These are phyloP conservation scores for Leptobrachium ailaonicum DNA, from an alignment of 2,113 vertebrate genomes.

Conservation along the genomic window DNA sequence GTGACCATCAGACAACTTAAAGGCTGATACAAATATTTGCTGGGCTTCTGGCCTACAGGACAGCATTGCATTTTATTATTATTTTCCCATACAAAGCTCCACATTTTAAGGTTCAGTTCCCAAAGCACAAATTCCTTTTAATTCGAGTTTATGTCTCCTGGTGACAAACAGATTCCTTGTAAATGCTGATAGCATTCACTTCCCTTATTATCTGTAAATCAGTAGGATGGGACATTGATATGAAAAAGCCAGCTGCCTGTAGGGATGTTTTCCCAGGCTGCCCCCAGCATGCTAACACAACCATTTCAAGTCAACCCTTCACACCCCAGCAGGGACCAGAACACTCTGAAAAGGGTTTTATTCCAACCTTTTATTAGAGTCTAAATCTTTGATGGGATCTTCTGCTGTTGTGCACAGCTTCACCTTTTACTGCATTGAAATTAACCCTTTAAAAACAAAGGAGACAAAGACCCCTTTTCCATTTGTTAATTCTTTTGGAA, in stretches of 20 bases:
- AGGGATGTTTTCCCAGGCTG: constrained; percentile 12
- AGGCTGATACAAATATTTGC: no score
- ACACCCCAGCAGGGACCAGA: constrained; percentile 16
- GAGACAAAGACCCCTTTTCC: no score
- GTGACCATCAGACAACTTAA: no score
- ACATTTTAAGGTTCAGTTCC: no score
- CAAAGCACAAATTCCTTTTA: no score
- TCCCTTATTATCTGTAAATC: not conserved
- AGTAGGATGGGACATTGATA: not conserved
- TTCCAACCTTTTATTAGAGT: not conserved
- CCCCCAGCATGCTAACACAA: constrained; percentile 12
- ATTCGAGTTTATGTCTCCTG: not conserved
- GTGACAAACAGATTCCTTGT: not conserved
- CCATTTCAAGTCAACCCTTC: constrained; percentile 7
- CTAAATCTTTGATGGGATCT: not conserved
- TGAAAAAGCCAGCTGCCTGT: constrained; percentile 12
- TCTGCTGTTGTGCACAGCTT: not conserved
- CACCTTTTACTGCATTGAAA: no score
- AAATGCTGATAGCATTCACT: not conserved
- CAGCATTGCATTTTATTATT: no score
- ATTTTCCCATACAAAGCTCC: no score
- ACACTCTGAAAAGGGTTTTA: not conserved
- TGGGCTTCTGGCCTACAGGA: no score
- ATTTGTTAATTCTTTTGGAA: no score
- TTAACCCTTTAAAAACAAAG: no score